Evolutionary conservation across 2,888 invertebrate genomes (phyloP).

Genomic region (Hyles lineata): DNA sequence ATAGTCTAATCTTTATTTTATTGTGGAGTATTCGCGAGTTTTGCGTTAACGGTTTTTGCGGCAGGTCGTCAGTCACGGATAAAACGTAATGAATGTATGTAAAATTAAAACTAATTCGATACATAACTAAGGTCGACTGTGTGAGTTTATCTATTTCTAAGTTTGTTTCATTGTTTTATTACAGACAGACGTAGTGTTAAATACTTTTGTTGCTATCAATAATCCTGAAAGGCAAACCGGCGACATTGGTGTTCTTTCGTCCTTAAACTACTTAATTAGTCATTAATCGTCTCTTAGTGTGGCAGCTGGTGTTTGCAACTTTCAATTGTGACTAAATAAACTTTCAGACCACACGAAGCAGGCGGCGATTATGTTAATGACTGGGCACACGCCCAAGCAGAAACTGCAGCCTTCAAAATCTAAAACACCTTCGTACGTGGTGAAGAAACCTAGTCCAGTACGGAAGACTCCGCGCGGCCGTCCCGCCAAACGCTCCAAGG

Average conservation of each 20-base stretch:
- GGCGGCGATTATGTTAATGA: slow-evolving; percentile 76
- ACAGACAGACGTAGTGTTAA: not conserved
- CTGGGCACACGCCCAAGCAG: slow-evolving; percentile 67
- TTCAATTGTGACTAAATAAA: slow-evolving; percentile 21
- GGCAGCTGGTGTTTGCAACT: not conserved
- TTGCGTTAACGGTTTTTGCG: not conserved
- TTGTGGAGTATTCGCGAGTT: not conserved
- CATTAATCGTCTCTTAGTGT: no score
- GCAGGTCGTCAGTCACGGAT: not conserved
- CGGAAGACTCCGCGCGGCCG: slow-evolving; percentile 36
- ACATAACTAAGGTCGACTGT: not conserved
- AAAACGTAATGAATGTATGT: not conserved
- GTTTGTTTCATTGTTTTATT: not conserved
- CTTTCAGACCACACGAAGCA: slow-evolving; percentile 76
- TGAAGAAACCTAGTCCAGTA: slow-evolving; percentile 49
- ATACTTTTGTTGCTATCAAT: not conserved
- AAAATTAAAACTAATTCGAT: not conserved
- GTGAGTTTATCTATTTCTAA: not conserved
- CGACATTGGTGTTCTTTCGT: no score
- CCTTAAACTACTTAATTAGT: no score
- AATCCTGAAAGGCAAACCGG: no score
- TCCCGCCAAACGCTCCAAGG: slow-evolving; percentile 33
- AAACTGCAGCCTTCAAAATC: slow-evolving; percentile 38
- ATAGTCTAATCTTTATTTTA: not conserved
- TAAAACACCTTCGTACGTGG: slow-evolving; percentile 44